A percentile compares a stretch with the other conserved stretches of the same genome.
Conservation (phyloP, 92 coral and sea anemone genomes). For the Epizoanthus ramosus region DNA sequence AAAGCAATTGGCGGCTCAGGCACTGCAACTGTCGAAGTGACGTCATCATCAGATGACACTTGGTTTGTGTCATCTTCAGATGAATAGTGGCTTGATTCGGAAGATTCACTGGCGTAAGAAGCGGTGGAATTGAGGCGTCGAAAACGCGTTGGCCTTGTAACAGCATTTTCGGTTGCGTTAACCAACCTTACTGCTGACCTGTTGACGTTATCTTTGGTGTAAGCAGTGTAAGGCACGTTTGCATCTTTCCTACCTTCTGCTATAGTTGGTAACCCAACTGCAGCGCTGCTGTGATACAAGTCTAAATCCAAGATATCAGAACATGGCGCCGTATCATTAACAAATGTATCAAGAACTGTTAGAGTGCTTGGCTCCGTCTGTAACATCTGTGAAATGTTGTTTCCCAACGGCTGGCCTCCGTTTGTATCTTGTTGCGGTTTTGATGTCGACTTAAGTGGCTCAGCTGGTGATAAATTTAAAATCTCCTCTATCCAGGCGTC, state of each 20-base stretch:
- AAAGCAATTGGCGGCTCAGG: not conserved
- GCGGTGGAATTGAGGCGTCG: conserved; percentile 29
- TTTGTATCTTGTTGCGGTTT: not conserved
- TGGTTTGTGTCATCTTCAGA: conserved; percentile 26
- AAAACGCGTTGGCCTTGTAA: not conserved
- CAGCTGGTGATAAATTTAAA: not conserved
- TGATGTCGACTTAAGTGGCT: not conserved
- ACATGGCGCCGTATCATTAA: conserved; percentile 15
- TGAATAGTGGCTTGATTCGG: conserved; percentile 30
- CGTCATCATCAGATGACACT: conserved; percentile 15
- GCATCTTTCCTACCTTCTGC: not conserved
- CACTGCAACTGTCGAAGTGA: not conserved
- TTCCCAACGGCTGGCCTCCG: not conserved
- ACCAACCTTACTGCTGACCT: not conserved
- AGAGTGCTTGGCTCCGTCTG: conserved; percentile 28
- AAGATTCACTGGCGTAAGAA: conserved; percentile 28
- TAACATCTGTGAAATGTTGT: not conserved
- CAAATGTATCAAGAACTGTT: conserved; percentile 27
- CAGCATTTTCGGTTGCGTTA: not conserved
- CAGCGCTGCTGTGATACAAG: not conserved
- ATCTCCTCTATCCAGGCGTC: conserved; percentile 34
- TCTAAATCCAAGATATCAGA: conserved; percentile 1
- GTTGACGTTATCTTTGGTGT: not conserved
- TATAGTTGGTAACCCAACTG: not conserved
- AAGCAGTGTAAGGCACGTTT: not conserved